Evolutionary conservation across 1,140 invertebrate genomes (phyloP), one percentile per base, ranked within the genome.

Genomic region (Phymorhynchus buccinoides): DNA sequence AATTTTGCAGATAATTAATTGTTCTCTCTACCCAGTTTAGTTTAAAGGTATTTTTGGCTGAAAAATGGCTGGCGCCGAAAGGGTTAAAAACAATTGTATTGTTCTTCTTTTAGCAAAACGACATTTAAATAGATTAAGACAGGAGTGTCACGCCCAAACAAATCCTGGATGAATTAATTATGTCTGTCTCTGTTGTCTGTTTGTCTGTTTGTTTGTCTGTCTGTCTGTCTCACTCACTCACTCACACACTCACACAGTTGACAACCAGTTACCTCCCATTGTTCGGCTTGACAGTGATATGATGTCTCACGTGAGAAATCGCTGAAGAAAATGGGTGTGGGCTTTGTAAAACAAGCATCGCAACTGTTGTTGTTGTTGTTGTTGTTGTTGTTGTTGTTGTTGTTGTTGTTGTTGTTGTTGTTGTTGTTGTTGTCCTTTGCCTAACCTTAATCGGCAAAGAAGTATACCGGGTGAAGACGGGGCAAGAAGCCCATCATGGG

Each of bases 191-290:
- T 27, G 2, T 27, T 42, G 37, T 41, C 37, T 77, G 37, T 77
- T 18, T 77, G 3, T 77, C 7, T 77, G 37, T 77, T 18, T 77
- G 37, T 77, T 7, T 77, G 37, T 77, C 37, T 77, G 3, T 77
- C 37, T 77, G n/a, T 77, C 75, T 77, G n/a, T 77, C 37, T 77
- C 75, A 42, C 14, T 77, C 39, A 42, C 75, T 78, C 39, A 16
- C 71, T 37, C 7, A 35, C 37, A 16, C 32, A 30, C 32, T 68
- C n/a, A 27, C 32, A 75, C 4, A n/a, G 6, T 75, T 75, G 7
- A 14, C 32, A 35, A 14, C 18, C 9, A 7, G 30, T 32, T 71
- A n/a, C 30, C 66, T 16, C 14, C 14, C 22, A n/a, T 7, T n/a
- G n/a, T n/a, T n/a, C n/a, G n/a, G n/a, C 18, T 14, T 16, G 18